Conservation (phyloP, 92 coral and sea anemone genomes). For the Metridium senile region DNA sequence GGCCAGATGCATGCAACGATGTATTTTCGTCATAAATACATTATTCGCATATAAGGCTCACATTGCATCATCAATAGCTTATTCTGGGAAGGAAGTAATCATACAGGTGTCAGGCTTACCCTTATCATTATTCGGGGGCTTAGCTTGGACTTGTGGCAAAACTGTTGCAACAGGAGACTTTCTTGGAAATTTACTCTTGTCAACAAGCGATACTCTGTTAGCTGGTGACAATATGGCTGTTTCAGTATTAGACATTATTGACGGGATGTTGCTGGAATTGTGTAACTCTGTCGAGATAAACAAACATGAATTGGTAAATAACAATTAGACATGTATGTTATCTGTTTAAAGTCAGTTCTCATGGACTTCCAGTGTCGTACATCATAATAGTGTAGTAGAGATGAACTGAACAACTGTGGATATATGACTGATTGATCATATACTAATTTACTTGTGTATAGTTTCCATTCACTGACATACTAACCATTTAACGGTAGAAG, state of each 20-base stretch:
- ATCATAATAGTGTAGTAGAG: too few species aligned
- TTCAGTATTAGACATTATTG: not conserved
- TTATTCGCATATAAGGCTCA: too few species aligned
- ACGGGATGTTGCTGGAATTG: not conserved
- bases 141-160: slow-evolving; percentile 75
- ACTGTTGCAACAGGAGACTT: slow-evolving; percentile 92
- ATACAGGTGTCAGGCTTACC: slow-evolving; percentile 17
- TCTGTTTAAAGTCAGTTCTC: too few species aligned
- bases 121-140: slow-evolving; percentile 9
- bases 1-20: too few species aligned
- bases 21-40: too few species aligned
- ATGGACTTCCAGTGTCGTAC: too few species aligned
- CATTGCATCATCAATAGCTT: too few species aligned
- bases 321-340: not conserved
- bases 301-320: not conserved
- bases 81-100: too few species aligned
- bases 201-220: slow-evolving; percentile 9
- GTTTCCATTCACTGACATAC: not conserved
- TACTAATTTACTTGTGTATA: not conserved
- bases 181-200: slow-evolving; percentile 54
- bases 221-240: slow-evolving; percentile 18
- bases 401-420: too few species aligned
- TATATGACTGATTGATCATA: not conserved
- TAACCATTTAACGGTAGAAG: slow-evolving; percentile 2
- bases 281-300: not conserved